Base-by-base conservation (phyloP, 1,140 invertebrate genomes). In the Drosophila jambulina region DNA sequence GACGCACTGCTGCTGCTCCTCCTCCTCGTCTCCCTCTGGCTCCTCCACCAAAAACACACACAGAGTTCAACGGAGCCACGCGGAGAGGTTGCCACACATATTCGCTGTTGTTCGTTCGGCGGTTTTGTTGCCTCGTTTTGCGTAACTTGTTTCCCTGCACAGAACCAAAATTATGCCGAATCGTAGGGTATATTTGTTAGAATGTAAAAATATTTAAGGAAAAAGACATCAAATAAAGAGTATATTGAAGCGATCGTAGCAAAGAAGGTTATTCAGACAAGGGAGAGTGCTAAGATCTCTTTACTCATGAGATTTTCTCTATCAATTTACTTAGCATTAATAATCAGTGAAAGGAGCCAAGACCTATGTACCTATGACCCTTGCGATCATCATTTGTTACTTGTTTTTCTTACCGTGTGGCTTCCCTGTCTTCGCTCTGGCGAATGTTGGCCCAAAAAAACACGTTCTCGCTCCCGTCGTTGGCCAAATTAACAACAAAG, bases 401-500 rank as follows among this genome's bases (percentile, higher is more conserved):
- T 6, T 0, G 0, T 6, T n/a, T 54, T 54, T 56, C 32, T 43
- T 32, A 10, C 53, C 43, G 53, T 56, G 53, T 43, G 45, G 12
- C 61, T 75, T 69, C 56, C 74, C 74, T 40, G 51, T 27, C 54
- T 27, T 42, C 45, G 13, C 32, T 34, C 32, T 34, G 58, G 42
- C 42, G 17, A 62, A 54, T 19, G 23, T 62, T 65, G 40, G 32
- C 42, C 63, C 63, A 61, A 75, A 59, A 64, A 74, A 67, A 77
- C 76, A 78, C 68, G 76, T 78, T 79, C 67, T 78, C 38, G 76
- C 67, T 79, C 76, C 76, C 76, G 75, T 77, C 74, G 45, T 56
- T 78, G 68, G 65, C 65, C 76, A 78, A 77, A 77, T 76, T 68
- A 76, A 68, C 60, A 68, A 77, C 36, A 72, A 48, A 59, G 42